phyloP scores from a whole-genome alignment of 2,888 invertebrate genomes.

The Silvanus unidentatus region DNA sequence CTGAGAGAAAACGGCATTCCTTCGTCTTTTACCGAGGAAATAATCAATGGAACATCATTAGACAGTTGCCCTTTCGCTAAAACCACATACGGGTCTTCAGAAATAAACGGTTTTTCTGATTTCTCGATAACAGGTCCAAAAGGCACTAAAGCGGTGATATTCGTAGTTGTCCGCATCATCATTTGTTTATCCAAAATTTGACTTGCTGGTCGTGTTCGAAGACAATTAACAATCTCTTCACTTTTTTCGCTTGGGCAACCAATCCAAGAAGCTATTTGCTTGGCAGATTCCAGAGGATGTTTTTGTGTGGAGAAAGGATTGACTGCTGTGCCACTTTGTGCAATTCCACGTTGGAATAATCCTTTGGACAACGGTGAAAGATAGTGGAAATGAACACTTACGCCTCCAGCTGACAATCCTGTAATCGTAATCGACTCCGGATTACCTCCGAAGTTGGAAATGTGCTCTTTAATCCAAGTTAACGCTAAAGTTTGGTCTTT shows the following conservation, averaged over 20 bases:
- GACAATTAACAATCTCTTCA: background rate
- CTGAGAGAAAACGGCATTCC: background rate
- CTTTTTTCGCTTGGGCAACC: slow-evolving; percentile 27
- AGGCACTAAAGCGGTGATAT: slow-evolving; percentile 24
- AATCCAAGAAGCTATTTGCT: slow-evolving; percentile 25
- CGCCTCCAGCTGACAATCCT: slow-evolving; percentile 67
- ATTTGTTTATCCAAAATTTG: slow-evolving; percentile 12
- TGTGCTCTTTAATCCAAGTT: slow-evolving; percentile 61
- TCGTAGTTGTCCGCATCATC: slow-evolving; percentile 4
- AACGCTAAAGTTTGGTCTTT: slow-evolving; percentile 67
- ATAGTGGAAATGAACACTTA: slow-evolving; percentile 65
- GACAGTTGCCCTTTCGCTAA: slow-evolving; percentile 13
- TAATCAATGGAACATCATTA: background rate
- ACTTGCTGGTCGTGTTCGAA: background rate
- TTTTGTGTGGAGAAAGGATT: slow-evolving; percentile 29
- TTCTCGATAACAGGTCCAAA: slow-evolving; percentile 33
- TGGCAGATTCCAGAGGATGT: slow-evolving; percentile 25
- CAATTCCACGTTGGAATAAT: slow-evolving; percentile 34
- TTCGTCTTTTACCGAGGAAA: background rate
- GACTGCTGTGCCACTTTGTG: slow-evolving; percentile 34
- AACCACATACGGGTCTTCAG: slow-evolving; percentile 33
- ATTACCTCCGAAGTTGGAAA: slow-evolving; percentile 63
- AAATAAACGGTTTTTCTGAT: slow-evolving; percentile 27
- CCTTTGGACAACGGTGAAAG: slow-evolving; percentile 58
- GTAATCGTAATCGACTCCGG: slow-evolving; percentile 58